phyloP scores from a whole-genome alignment of 2,797 vertebrate species.

The Distichodus sexfasciatus region DNA sequence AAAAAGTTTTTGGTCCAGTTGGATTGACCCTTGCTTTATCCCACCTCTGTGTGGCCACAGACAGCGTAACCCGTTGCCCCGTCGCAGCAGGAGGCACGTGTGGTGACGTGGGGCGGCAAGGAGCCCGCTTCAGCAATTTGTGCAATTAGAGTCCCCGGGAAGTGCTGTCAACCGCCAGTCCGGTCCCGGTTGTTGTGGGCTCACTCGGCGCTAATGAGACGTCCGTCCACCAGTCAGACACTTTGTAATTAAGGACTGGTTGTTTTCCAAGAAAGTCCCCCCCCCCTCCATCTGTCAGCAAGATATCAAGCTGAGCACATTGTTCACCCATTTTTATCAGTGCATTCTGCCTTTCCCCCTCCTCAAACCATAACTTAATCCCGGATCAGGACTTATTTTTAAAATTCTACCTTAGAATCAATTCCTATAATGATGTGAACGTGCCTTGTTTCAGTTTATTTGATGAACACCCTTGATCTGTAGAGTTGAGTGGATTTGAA shows the following conservation, averaged over 20 bases:
- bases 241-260: conserved; percentile 52
- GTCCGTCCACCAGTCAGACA: conserved; percentile 41
- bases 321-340: conserved; percentile 19
- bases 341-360: neutral
- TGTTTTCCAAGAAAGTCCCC: conserved; percentile 44
- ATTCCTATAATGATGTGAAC: no score
- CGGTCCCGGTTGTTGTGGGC: conserved; percentile 21
- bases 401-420: no score
- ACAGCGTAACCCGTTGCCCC: conserved; percentile 2
- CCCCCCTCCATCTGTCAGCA: conserved; percentile 49
- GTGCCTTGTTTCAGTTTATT: no score
- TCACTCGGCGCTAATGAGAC: conserved; percentile 42
- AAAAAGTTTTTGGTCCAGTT: conserved; percentile 15
- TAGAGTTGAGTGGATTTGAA: no score
- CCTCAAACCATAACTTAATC: no score
- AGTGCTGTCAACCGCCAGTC: conserved; percentile 29
- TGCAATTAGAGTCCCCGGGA: conserved; percentile 47
- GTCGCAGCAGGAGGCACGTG: conserved; percentile 14
- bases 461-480: no score
- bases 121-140: conserved; percentile 50
- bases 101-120: conserved; percentile 21
- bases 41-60: conserved; percentile 8
- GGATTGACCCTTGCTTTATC: neutral
- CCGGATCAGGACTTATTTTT: no score
- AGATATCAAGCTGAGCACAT: conserved; percentile 30